These are phyloP conservation scores for Pachyuromys duprasi DNA, from an alignment of 2,797 vertebrate genomes.

Conservation along the genomic window DNA sequence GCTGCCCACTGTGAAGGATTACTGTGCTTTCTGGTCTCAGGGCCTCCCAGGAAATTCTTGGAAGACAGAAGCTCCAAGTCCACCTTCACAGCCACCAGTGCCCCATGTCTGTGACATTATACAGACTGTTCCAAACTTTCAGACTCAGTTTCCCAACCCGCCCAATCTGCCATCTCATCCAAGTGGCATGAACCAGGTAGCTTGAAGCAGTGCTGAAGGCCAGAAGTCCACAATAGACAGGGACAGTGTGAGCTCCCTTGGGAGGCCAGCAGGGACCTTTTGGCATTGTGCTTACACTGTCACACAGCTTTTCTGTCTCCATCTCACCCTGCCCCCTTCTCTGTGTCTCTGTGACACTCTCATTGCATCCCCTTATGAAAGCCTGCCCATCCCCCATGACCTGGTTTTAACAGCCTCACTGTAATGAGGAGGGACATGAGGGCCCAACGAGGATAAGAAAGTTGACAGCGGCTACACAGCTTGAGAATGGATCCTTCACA, in stretches of 20 bases:
- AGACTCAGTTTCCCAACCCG: background rate
- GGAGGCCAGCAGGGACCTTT: background rate
- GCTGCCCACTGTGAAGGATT: background rate
- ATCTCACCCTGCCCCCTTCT: accelerated
- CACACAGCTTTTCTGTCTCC: background rate
- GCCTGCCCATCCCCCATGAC: background rate
- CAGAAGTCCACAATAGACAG: background rate
- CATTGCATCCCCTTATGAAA: background rate
- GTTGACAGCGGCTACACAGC: background rate
- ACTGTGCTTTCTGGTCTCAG: background rate
- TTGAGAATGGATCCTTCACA: background rate
- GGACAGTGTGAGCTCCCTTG: background rate
- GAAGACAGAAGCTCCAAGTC: background rate
- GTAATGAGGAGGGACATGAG: background rate
- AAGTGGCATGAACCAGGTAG: background rate
- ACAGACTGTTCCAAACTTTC: no score
- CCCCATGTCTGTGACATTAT: background rate
- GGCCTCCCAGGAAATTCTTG: background rate
- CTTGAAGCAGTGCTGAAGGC: background rate
- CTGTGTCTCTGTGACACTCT: background rate
- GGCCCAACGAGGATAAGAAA: background rate
- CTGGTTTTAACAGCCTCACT: background rate
- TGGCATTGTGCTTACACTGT: accelerated
- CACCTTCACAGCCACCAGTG: accelerated
- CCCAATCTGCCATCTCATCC: background rate